Conservation (phyloP, 2,113 vertebrate genomes). For the Laticauda laticaudata region DNA sequence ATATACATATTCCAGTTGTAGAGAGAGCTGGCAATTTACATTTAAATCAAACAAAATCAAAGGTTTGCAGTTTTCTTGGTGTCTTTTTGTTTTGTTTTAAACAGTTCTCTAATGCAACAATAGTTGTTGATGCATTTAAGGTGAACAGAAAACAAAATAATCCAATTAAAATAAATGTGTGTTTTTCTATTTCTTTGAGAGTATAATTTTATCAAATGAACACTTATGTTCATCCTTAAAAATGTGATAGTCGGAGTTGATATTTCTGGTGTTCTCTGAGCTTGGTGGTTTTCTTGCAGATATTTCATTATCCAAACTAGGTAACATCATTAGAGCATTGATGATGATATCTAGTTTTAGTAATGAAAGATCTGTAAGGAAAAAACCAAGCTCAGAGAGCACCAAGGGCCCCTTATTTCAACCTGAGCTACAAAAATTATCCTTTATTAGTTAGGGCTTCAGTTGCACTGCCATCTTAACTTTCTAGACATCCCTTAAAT, state of each 20-base stretch:
- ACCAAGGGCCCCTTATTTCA: neutral
- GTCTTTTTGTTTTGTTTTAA: conserved; percentile 21
- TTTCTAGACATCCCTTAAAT: neutral
- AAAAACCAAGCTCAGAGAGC: neutral
- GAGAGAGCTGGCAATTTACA: conserved; percentile 36
- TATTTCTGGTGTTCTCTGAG: neutral
- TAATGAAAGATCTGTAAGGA: neutral
- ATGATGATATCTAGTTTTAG: neutral
- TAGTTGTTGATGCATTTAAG: conserved; percentile 49
- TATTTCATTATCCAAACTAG: neutral
- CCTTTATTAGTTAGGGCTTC: neutral
- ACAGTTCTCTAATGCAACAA: conserved; percentile 39
- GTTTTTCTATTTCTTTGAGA: conserved; percentile 36
- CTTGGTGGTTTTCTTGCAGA: neutral
- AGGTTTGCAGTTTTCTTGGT: conserved; percentile 39
- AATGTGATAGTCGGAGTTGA: neutral
- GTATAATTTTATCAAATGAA: conserved; percentile 35
- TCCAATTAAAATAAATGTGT: conserved; percentile 67
- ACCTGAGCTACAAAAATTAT: neutral
- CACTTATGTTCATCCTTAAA: conserved; percentile 47
- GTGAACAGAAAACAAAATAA: conserved; percentile 60
- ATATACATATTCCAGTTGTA: neutral
- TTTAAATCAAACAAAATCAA: conserved; percentile 66
- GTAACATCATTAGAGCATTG: neutral
- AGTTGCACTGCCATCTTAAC: neutral